Base-by-base conservation (phyloP, 2,888 invertebrate species). In the Hydropsyche betteni region DNA sequence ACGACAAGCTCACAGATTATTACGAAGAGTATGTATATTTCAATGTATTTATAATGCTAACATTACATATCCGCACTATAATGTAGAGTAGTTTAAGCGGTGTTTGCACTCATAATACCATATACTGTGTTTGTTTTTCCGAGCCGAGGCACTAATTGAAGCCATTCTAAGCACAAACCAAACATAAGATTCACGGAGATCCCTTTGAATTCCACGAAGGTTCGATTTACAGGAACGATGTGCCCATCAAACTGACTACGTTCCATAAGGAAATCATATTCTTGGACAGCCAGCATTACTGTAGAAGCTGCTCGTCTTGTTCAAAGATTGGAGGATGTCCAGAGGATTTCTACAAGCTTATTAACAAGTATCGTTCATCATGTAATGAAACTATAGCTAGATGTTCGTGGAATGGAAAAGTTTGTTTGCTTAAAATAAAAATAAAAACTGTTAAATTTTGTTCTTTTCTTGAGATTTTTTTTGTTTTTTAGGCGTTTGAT, bases 201-300 rank as follows among this genome's bases (percentile, higher is more conserved):
- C 1, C 7, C 44, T 34, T 10, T 8, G 34, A 53, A 58, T 58
- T 10, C 24, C 44, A 10, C 44, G 44, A 44, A 10, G 44, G 6
- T 44, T 44, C 44, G 55, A 24, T 55, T 76, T 78, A 16, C 79
- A 86, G 86, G 34, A 80, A 83, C 34, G 82, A 84, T 6, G 73
- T 85, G 3, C 81, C 84, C 0, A 50, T 78, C 8, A 76, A 80
- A 0, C 75, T 84, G 16, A 75, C 78, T 0, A 69, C 79, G 0
- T 87, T 87, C 78, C 82, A 83, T 74, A 84, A 84, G 74, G 86
- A 86, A 2, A 82, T 86, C 0, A 81, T 82, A 4, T 86, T 82
- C 76, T 85, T 86, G 83, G 83, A 83, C 69, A 80, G 81, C 0
- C 83, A 75, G 14, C 74, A 83, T 76, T 84, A 83, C 80, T 87